Conservation (phyloP, 2,113 vertebrate genomes). For the Bos javanicus region DNA sequence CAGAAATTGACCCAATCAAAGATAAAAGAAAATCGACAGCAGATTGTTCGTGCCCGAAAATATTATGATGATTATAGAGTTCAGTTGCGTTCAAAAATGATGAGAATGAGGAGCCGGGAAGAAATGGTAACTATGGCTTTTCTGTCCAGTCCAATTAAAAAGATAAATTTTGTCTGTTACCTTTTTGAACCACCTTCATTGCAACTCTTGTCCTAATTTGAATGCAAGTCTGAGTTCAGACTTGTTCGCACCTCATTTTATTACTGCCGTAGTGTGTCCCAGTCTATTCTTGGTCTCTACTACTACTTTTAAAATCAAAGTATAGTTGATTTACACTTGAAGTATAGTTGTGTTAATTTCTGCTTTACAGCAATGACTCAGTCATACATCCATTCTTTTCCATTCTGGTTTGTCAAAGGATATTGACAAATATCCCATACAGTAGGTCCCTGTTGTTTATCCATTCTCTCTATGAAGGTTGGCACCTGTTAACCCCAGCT, state of each 20-base stretch:
- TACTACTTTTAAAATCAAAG: neutral
- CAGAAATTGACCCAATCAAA: constrained; percentile 88
- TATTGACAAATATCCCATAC: neutral
- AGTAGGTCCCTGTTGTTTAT: neutral
- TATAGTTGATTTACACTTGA: neutral
- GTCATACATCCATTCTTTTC: neutral
- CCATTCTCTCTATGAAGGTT: neutral
- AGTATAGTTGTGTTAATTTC: neutral
- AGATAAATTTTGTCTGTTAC: neutral
- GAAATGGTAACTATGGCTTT: constrained; percentile 83
- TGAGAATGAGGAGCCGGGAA: constrained; percentile 90
- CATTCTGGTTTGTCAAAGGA: neutral
- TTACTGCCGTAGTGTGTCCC: neutral
- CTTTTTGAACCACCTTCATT: neutral
- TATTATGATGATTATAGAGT: constrained; percentile 91
- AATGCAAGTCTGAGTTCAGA: neutral
- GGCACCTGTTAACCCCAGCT: neutral
- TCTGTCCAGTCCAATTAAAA: neutral
- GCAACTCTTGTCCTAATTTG: neutral
- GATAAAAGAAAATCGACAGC: constrained; percentile 89
- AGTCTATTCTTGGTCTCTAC: neutral
- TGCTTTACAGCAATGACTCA: neutral
- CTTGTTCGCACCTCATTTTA: neutral
- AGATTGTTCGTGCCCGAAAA: constrained; percentile 87
- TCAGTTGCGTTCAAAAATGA: constrained; percentile 89